A percentile compares a stretch with the other conserved stretches of the same genome.
These are phyloP conservation scores for Notocelia uddmanniana DNA, from an alignment of 2,888 invertebrate genomes.

Conservation along the genomic window DNA sequence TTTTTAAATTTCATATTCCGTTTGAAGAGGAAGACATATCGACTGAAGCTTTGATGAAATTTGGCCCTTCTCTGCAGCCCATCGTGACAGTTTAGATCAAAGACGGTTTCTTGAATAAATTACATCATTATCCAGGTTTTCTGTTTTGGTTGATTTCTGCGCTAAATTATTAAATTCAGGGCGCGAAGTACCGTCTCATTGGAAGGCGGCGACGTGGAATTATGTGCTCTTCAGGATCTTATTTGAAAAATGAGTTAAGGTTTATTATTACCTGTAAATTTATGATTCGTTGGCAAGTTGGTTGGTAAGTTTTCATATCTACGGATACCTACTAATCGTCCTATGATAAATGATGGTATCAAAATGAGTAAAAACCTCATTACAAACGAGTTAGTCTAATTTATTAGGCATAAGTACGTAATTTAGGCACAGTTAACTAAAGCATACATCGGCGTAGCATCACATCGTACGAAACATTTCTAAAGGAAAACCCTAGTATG, in stretches of 20 bases:
- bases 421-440: too few species aligned
- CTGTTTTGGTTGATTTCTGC: conserved; percentile 41
- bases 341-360: too few species aligned
- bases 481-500: too few species aligned
- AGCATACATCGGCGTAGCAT: too few species aligned
- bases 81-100: conserved; percentile 37
- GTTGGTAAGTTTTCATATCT: too few species aligned
- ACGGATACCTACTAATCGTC: too few species aligned
- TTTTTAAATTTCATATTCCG: conserved; percentile 37
- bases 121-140: conserved; percentile 43
- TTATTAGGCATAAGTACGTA: too few species aligned
- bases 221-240: conserved; percentile 12
- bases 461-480: too few species aligned
- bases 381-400: too few species aligned
- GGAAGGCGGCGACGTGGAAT: conserved; percentile 6
- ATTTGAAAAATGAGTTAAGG: conserved; percentile 19
- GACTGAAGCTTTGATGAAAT: conserved; percentile 36
- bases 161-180: conserved; percentile 37
- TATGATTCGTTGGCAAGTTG: background rate
- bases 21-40: conserved; percentile 31
- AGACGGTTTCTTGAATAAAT: conserved; percentile 44
- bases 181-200: conserved; percentile 24
- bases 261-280: conserved; percentile 3
- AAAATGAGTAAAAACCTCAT: too few species aligned
- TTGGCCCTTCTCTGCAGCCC: conserved; percentile 16